Conservation (phyloP, 2,113 vertebrate genomes). For the Ctenomys sociabilis region DNA sequence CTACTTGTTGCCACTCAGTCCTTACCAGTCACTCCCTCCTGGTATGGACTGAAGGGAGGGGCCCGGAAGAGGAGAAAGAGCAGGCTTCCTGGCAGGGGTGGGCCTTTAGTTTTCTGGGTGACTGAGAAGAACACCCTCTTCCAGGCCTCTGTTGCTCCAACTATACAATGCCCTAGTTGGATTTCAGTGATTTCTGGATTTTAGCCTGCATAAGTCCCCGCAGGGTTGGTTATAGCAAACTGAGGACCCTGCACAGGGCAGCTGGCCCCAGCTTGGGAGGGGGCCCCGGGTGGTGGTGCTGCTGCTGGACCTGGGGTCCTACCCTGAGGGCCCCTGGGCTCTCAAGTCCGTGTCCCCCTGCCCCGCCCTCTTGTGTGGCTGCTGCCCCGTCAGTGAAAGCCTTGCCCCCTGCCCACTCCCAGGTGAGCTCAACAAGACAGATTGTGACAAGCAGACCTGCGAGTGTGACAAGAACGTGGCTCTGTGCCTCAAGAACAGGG, state of each 20-base stretch:
- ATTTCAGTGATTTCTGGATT: too few relatives aligned
- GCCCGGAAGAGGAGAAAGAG: background rate
- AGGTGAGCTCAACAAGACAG: conserved; percentile 70
- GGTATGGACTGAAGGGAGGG: too few relatives aligned
- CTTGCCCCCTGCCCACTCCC: background rate
- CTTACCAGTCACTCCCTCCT: background rate
- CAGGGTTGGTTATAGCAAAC: background rate
- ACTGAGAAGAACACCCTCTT: background rate
- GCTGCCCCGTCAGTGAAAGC: background rate
- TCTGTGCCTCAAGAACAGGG: conserved; percentile 63
- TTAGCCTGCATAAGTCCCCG: fast-evolving
- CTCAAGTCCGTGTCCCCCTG: background rate
- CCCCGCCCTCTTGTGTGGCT: background rate
- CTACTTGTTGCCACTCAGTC: background rate
- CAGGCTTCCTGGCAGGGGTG: too few relatives aligned
- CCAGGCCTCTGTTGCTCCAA: background rate
- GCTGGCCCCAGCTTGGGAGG: background rate
- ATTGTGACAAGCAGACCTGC: conserved; percentile 68
- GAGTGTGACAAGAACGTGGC: conserved; percentile 72
- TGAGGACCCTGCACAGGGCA: background rate
- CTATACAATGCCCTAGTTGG: background rate
- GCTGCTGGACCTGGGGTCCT: fast-evolving
- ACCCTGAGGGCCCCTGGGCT: fast-evolving
- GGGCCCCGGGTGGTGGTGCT: fast-evolving
- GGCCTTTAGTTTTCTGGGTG: background rate